A percentile compares a stretch with the other conserved stretches of the same genome.
Conservation (phyloP, 2,797 vertebrate species). For the Brotula barbata region DNA sequence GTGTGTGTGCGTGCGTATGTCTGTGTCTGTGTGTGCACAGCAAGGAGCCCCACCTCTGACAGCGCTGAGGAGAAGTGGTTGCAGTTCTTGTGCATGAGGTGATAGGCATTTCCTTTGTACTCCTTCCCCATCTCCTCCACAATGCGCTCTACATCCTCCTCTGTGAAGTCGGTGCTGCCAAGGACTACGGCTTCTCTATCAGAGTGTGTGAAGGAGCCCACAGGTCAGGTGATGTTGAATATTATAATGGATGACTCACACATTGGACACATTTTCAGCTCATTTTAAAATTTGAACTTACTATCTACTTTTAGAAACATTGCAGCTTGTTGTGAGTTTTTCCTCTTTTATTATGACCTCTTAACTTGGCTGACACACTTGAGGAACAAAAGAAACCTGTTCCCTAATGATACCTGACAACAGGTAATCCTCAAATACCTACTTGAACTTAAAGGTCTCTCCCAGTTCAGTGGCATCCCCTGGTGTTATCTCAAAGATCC, state of each 20-base stretch:
- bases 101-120: slow-evolving; percentile 98
- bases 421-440: slow-evolving; percentile 65
- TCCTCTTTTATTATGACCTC: too few species aligned
- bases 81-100: slow-evolving; percentile 99
- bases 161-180: slow-evolving; percentile 97
- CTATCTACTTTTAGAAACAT: too few species aligned
- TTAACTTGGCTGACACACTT: too few species aligned
- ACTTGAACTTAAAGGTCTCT: slow-evolving; percentile 99
- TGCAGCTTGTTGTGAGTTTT: too few species aligned
- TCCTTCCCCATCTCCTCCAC: slow-evolving; percentile 98
- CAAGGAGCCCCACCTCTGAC: slow-evolving; percentile 93
- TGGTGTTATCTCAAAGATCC: slow-evolving; percentile 98
- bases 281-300: too few species aligned
- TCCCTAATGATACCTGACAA: background rate
- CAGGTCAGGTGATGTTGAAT: background rate
- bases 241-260: background rate
- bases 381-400: too few species aligned
- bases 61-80: slow-evolving; percentile 98
- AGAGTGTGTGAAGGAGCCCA: background rate
- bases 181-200: slow-evolving; percentile 94
- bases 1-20: slow-evolving; percentile 2
- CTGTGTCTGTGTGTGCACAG: background rate
- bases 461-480: slow-evolving; percentile 96
- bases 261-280: background rate
- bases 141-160: slow-evolving; percentile 96